Evolutionary conservation across 2,888 invertebrate genomes (phyloP).

Genomic region (Nebria salina): DNA sequence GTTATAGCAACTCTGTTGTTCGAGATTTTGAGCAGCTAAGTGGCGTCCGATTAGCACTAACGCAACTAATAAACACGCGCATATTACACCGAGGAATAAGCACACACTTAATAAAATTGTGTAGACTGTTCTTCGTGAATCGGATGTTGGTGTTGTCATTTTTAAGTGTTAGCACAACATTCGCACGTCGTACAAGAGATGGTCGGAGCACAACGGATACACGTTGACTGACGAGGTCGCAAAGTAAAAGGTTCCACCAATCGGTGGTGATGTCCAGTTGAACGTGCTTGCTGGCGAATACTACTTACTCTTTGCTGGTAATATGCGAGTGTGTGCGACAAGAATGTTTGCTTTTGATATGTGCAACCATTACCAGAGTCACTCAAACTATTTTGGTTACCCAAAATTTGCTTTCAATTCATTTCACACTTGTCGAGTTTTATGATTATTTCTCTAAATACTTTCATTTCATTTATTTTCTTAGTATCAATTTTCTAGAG

Average conservation of each 20-base stretch:
- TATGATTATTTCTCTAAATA: neutral
- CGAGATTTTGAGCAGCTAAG: constrained; percentile 38
- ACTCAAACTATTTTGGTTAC: neutral
- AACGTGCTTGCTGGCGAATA: neutral
- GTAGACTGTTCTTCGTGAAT: constrained; percentile 33
- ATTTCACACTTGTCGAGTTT: neutral
- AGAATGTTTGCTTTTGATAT: constrained; percentile 15
- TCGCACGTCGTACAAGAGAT: constrained; percentile 1
- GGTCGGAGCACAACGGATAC: constrained; percentile 2
- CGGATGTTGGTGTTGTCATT: constrained; percentile 14
- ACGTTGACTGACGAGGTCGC: constrained; percentile 27
- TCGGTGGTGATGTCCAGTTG: constrained; percentile 17
- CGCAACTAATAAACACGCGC: constrained; percentile 57
- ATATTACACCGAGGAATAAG: constrained; percentile 57
- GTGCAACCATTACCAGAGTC: neutral
- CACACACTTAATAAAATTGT: constrained; percentile 57
- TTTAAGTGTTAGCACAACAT: constrained; percentile 5
- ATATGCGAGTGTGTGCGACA: constrained; percentile 18
- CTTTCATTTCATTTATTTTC: neutral
- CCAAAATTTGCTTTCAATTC: neutral
- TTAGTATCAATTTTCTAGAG: neutral
- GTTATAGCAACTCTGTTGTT: constrained; percentile 17
- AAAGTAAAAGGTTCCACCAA: constrained; percentile 17
- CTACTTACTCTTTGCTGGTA: neutral
- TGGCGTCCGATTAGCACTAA: constrained; percentile 58